phyloP scores from a whole-genome alignment of 2,113 vertebrate genomes.

The Hemiprocne comata region DNA sequence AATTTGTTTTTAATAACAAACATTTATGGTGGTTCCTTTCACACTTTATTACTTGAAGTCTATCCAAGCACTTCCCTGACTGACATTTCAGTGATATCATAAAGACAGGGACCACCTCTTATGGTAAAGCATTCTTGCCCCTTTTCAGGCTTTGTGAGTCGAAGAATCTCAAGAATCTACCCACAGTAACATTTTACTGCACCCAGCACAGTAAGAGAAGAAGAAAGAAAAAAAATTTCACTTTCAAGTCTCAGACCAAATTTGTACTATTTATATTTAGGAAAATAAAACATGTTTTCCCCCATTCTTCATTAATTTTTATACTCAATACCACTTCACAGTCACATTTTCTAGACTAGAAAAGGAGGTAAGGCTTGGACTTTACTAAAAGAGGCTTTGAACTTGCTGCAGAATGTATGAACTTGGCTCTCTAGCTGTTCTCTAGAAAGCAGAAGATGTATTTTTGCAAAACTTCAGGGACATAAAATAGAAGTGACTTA shows the following conservation, averaged over 20 bases:
- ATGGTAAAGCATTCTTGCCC: fast-evolving
- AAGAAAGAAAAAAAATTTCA: not conserved
- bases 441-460: not conserved
- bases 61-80: not conserved
- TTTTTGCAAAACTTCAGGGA: not conserved
- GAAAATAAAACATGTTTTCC: not conserved
- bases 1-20: not conserved
- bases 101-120: not conserved
- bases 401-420: not conserved
- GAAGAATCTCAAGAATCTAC: not conserved
- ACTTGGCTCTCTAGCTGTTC: not conserved
- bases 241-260: not conserved
- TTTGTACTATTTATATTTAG: not conserved
- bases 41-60: not conserved
- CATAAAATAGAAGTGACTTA: not conserved
- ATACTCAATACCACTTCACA: not conserved
- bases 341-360: not conserved
- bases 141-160: not conserved
- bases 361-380: not conserved
- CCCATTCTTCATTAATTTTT: not conserved
- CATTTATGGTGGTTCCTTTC: not conserved
- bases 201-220: not conserved
- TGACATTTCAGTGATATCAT: not conserved
- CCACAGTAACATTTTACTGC: not conserved
- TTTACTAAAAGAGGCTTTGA: not conserved